Percentiles rank a stretch among this genome's conserved stretches.
phyloP scores from a whole-genome alignment of 2,888 invertebrate genomes.

The Elysia crispata region DNA sequence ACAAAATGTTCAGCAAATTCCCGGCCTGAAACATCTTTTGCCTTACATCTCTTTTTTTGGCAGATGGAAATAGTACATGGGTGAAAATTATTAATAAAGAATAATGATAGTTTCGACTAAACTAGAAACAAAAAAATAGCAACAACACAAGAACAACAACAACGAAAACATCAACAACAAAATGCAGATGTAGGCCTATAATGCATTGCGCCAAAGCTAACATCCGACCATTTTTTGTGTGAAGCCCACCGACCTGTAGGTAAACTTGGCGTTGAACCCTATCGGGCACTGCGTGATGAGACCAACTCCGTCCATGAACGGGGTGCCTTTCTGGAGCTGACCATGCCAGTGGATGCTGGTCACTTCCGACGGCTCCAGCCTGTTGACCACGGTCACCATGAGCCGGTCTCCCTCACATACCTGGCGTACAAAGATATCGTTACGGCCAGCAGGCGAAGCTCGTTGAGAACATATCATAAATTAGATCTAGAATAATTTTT shows the following conservation, averaged over 20 bases:
- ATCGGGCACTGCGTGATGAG: conserved; percentile 72
- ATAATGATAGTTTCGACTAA: no score
- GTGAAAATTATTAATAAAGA: no score
- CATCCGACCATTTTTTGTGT: not conserved
- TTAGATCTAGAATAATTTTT: no score
- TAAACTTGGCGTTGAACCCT: conserved; percentile 60
- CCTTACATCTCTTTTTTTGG: no score
- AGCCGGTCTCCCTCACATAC: conserved; percentile 91
- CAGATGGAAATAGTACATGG: no score
- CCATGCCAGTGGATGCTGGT: conserved; percentile 96
- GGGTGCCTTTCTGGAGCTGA: conserved; percentile 64
- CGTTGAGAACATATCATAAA: no score
- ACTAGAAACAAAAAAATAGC: no score
- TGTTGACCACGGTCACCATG: conserved; percentile 89
- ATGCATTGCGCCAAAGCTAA: not conserved
- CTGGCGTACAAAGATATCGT: conserved; percentile 78
- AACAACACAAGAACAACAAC: no score
- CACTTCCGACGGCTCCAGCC: conserved; percentile 85
- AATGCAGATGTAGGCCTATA: not conserved
- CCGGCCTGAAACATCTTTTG: no score
- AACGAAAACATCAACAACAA: no score
- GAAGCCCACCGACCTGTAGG: conserved; percentile 62
- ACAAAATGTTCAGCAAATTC: no score
- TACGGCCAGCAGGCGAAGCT: no score
- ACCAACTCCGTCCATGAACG: conserved; percentile 72